Evolutionary conservation across 2,888 invertebrate genomes (phyloP).

Genomic region (Agonopterix alstromeriana): DNA sequence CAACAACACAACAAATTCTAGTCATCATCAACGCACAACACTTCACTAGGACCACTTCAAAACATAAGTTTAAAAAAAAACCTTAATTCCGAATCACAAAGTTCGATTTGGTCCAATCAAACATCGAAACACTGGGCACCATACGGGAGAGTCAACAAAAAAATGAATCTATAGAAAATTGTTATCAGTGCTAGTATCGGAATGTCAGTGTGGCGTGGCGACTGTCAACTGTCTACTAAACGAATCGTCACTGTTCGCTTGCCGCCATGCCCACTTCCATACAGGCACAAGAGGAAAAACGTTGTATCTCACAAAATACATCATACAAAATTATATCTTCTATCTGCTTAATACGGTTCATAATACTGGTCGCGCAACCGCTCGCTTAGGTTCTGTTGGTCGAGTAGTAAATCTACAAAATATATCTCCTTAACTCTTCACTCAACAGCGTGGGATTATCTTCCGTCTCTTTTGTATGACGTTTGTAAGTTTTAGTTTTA

Average conservation of each 20-base stretch:
- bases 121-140: constrained; percentile 35
- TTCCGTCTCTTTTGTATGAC: constrained; percentile 39
- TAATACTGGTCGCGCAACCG: constrained; percentile 7
- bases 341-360: constrained; percentile 10
- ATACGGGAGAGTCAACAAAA: constrained; percentile 48
- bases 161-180: constrained; percentile 55
- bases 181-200: constrained; percentile 72
- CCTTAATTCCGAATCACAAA: constrained; percentile 13
- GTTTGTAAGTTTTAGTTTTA: constrained; percentile 28
- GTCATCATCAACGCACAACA: constrained; percentile 52
- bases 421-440: constrained; percentile 46
- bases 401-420: constrained; percentile 30
- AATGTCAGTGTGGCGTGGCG: constrained; percentile 76
- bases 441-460: constrained; percentile 23
- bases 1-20: constrained; percentile 31
- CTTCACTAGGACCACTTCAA: constrained; percentile 38
- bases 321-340: constrained; percentile 19
- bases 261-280: constrained; percentile 73
- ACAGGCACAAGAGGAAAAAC: constrained; percentile 20
- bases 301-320: constrained; percentile 16
- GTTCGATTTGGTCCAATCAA: constrained; percentile 17
- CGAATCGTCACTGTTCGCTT: constrained; percentile 70
- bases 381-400: constrained; percentile 22
- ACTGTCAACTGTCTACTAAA: constrained; percentile 77
- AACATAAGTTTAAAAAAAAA: constrained; percentile 19